Base-by-base conservation (phyloP, 2,113 vertebrate genomes). In the Menura novaehollandiae region DNA sequence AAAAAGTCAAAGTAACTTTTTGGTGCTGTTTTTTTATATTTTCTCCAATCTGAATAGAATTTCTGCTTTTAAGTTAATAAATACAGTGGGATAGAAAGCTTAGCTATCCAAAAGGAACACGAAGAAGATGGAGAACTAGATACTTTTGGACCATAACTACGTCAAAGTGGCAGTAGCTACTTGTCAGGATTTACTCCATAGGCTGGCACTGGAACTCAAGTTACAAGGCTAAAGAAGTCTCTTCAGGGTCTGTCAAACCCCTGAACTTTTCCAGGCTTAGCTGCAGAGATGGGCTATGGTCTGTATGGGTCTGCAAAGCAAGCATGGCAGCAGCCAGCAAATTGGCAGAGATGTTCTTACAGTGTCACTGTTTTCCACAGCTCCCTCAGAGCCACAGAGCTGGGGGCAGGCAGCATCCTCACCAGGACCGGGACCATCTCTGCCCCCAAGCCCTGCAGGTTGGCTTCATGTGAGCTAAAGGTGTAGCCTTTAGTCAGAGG, bases 381-480 rank as follows among this genome's bases (percentile, higher is more conserved):
- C 39, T 78, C 7, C 16, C 10, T n/a, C 19, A 28, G 46, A 71
- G 32, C 67, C 11, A 20, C 62, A 62, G 30, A 68, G 46, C 56
- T 35, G 19, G 21, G 39, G 15, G 9, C 35, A 47, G 19, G 39
- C 41, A 73, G 59, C 46, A 27, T 32, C 59, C 59, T 33, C 37
- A 13, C 3, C 1, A 20, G 32, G 20, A n/a, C 19, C 0, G 0
- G 21, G 51, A 58, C 37, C 13, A 15, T 8, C n/a, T 37, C 28
- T 78, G 43, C 8, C 21, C 13, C 32, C 18, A 33, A 26, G 23
- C 16, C 28, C 24, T 6, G 0, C 13, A 30, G 66, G 13, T 2
- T 64, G 16, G 5, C 43, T 33, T 63, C 33, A 35, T 15, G 28
- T 11, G 26, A 79, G 60, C 20, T n/a, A 49, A 28, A 76, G 10